Evolutionary conservation across 2,888 invertebrate genomes (phyloP).

Genomic region (Philhelius pedissequus): DNA sequence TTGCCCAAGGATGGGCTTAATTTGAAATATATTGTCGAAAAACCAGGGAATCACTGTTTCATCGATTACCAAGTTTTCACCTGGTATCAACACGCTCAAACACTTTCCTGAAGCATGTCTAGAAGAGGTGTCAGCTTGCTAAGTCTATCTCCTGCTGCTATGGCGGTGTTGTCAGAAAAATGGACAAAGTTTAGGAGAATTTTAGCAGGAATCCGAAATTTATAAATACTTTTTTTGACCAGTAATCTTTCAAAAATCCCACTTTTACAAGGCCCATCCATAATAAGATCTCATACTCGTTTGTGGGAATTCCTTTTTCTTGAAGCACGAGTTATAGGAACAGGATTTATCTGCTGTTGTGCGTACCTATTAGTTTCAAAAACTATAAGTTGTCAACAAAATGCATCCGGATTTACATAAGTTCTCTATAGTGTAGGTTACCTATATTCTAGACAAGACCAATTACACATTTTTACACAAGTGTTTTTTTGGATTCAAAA

Average conservation of each 20-base stretch:
- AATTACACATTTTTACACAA: too few species aligned
- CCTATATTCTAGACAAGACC: too few species aligned
- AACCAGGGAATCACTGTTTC: constrained; percentile 55
- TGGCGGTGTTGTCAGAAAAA: constrained; percentile 33
- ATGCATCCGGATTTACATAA: too few species aligned
- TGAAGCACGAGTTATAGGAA: background rate
- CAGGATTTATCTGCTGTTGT: background rate
- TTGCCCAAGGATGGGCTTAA: constrained; percentile 48
- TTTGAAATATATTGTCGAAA: constrained; percentile 61
- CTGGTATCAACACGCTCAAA: constrained; percentile 35
- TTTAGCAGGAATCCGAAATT: constrained; percentile 37
- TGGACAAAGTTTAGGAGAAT: constrained; percentile 48
- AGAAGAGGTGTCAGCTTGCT: too few species aligned
- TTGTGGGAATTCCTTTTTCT: background rate
- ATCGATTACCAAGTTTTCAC: constrained; percentile 43
- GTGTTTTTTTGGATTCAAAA: too few species aligned
- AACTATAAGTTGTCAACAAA: background rate
- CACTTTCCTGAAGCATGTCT: constrained; percentile 46
- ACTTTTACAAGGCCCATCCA: too few species aligned
- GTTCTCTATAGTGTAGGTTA: too few species aligned
- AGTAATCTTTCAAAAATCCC: constrained; percentile 52
- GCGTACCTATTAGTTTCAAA: background rate
- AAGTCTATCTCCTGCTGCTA: constrained; percentile 35
- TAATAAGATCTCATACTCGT: constrained; percentile 18
- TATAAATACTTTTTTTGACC: constrained; percentile 49